Evolutionary conservation across 1,140 invertebrate genomes (phyloP).

Genomic region (Habropoda laboriosa): DNA sequence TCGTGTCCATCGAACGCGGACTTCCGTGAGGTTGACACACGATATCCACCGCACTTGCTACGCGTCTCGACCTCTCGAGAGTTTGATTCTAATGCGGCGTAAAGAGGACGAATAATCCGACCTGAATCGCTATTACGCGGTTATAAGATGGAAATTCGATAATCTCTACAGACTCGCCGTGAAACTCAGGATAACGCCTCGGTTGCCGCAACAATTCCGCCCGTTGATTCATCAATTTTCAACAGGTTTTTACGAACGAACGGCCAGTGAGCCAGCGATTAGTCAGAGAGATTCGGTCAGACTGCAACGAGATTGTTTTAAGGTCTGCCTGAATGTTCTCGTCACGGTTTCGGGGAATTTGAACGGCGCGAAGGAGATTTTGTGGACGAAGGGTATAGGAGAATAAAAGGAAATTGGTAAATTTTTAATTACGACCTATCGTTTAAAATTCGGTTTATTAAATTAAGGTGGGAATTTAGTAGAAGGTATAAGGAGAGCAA

Average conservation of each 20-base stretch:
- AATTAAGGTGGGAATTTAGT: no score
- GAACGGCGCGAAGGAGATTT: no score
- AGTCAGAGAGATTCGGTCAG: not conserved
- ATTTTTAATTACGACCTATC: no score
- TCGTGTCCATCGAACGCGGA: slow-evolving; percentile 14
- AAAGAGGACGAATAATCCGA: slow-evolving; percentile 12
- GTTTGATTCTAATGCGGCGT: slow-evolving; percentile 15
- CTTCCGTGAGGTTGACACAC: slow-evolving; percentile 32
- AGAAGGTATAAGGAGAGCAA: no score
- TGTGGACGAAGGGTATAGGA: no score
- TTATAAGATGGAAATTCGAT: not conserved
- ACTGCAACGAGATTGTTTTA: no score
- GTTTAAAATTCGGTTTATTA: no score
- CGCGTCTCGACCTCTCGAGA: not conserved
- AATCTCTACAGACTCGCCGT: not conserved
- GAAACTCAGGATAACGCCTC: not conserved
- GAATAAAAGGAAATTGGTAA: no score
- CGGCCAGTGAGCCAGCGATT: not conserved
- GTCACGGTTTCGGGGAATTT: no score
- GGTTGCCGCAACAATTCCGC: not conserved
- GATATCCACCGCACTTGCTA: slow-evolving; percentile 47
- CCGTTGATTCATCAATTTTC: not conserved
- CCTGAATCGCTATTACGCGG: not conserved
- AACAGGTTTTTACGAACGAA: not conserved
- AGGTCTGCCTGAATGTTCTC: no score